A percentile compares a stretch with the other conserved stretches of the same genome.
phyloP scores from a whole-genome alignment of 2,797 vertebrate genomes.

The Eurystomus glaucurus region DNA sequence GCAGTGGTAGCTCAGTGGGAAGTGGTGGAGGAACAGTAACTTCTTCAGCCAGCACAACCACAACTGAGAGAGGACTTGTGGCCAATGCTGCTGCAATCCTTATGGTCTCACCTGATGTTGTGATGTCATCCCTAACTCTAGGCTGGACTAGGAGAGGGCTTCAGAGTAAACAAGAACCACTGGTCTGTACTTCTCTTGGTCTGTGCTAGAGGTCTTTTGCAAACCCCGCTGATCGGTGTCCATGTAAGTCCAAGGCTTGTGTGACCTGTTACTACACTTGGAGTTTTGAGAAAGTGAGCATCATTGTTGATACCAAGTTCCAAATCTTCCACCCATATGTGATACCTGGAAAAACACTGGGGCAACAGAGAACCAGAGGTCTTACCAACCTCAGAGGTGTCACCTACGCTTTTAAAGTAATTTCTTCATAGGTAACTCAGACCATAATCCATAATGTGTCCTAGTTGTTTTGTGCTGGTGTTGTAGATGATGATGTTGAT shows the following conservation, averaged over 20 bases:
- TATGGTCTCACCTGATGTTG: background rate
- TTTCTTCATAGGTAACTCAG: background rate
- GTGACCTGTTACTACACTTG: background rate
- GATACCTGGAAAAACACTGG: background rate
- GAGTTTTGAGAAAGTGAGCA: background rate
- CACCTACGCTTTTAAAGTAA: background rate
- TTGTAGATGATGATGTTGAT: background rate
- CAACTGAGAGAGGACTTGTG: background rate
- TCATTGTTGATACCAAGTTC: background rate
- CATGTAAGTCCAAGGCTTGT: background rate
- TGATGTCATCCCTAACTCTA: background rate
- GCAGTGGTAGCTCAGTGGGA: background rate
- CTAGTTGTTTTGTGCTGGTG: background rate
- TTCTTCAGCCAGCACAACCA: background rate
- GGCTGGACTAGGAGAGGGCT: background rate
- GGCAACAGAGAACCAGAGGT: background rate
- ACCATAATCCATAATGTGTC: accelerated
- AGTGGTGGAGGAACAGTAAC: background rate
- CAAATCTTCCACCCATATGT: background rate
- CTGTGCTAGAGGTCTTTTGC: background rate
- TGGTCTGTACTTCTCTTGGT: background rate
- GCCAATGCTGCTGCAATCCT: background rate
- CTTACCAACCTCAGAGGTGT: background rate
- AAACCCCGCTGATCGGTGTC: background rate
- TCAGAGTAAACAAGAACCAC: background rate